Evolutionary conservation across 2,888 invertebrate species (phyloP).

Genomic region (Thumatha senex): DNA sequence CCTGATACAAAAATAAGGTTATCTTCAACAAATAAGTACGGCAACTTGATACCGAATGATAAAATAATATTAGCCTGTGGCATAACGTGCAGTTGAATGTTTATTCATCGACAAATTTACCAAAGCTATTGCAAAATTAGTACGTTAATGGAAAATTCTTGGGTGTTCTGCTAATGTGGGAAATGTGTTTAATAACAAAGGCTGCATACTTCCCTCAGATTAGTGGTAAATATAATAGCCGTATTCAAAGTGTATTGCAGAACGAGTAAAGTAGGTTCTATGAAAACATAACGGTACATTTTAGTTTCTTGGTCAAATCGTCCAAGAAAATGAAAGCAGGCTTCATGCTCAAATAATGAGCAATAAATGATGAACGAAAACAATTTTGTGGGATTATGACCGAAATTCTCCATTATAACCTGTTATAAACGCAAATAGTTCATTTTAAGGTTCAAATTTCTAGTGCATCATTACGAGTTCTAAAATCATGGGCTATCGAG

Average conservation of each 20-base stretch:
- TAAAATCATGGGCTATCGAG: too few relatives aligned
- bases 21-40: slow-evolving; percentile 16
- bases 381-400: too few relatives aligned
- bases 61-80: neutral
- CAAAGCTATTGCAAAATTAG: slow-evolving; percentile 18
- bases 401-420: too few relatives aligned
- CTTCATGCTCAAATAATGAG: too few relatives aligned
- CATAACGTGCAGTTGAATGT: neutral
- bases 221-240: slow-evolving; percentile 41
- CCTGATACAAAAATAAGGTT: slow-evolving; percentile 16
- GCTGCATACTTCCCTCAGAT: slow-evolving; percentile 37
- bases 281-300: slow-evolving; percentile 1
- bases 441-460: too few relatives aligned
- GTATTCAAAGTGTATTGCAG: slow-evolving; percentile 17
- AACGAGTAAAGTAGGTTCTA: slow-evolving; percentile 18
- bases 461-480: too few relatives aligned
- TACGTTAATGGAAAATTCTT: slow-evolving; percentile 28
- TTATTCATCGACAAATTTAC: slow-evolving; percentile 8
- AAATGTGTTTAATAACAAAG: slow-evolving; percentile 50
- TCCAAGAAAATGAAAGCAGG: neutral
- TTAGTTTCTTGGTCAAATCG: slow-evolving; percentile 9
- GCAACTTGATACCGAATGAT: slow-evolving; percentile 4
- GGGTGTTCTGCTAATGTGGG: slow-evolving; percentile 39
- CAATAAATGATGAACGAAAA: too few relatives aligned
- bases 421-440: slow-evolving; percentile 24